Percentiles rank a stretch among this genome's conserved stretches.
Conservation (phyloP, 2,888 invertebrate species). For the Ariolimax columbianus region DNA sequence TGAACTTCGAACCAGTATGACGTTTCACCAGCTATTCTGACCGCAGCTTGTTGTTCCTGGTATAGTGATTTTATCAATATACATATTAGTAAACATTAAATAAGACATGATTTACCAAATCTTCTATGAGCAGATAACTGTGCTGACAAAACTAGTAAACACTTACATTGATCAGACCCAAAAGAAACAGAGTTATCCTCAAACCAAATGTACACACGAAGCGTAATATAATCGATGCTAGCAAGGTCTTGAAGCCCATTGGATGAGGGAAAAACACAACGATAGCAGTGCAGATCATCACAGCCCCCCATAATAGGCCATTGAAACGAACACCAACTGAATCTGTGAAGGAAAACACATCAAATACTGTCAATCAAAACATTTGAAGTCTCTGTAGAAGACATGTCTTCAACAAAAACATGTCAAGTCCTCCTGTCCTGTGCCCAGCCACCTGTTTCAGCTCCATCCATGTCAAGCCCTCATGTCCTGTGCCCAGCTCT, state of each 20-base stretch:
- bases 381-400: no score
- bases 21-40: no score
- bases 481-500: no score
- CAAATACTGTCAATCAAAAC: no score
- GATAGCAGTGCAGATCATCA: conserved; percentile 76
- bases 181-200: conserved; percentile 91
- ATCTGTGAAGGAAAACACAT: no score
- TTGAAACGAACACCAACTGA: conserved; percentile 91
- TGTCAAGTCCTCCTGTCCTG: no score
- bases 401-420: no score
- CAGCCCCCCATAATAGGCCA: conserved; percentile 85
- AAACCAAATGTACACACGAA: conserved; percentile 94
- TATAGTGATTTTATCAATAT: no score
- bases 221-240: conserved; percentile 86
- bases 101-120: not conserved
- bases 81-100: not conserved
- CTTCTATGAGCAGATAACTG: not conserved
- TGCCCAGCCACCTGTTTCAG: no score
- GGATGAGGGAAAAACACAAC: conserved; percentile 76
- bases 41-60: no score
- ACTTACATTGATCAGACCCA: conserved; percentile 91
- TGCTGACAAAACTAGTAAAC: not conserved
- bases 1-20: no score
- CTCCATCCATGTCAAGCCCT: no score
- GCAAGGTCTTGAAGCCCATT: conserved; percentile 73